These are phyloP conservation scores for Pandemis heparana DNA, from an alignment of 2,888 invertebrate species.

Conservation along the genomic window DNA sequence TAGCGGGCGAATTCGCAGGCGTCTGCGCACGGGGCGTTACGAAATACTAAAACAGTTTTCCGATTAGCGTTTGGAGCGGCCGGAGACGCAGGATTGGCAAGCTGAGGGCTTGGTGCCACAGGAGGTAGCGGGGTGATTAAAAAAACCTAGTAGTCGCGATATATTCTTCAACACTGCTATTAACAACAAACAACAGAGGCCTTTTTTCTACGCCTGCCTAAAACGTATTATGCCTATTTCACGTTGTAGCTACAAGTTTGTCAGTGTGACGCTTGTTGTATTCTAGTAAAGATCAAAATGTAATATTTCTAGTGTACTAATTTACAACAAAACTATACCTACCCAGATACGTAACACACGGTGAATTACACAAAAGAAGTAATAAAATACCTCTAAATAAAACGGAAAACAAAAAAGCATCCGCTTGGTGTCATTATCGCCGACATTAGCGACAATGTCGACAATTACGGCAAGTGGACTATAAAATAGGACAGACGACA, in stretches of 20 bases:
- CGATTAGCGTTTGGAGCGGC: constrained; percentile 36
- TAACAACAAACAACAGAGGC: background rate
- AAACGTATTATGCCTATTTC: too few relatives aligned
- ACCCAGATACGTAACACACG: too few relatives aligned
- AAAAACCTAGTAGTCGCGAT: background rate
- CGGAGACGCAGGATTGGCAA: constrained; percentile 33
- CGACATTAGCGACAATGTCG: background rate
- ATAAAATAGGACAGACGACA: background rate
- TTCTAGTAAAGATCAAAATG: too few relatives aligned
- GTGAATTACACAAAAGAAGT: too few relatives aligned
- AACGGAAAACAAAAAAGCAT: background rate
- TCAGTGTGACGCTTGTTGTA: too few relatives aligned
- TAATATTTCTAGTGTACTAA: too few relatives aligned
- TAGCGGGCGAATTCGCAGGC: constrained; percentile 18
- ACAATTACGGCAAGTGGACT: background rate
- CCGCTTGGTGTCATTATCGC: background rate
- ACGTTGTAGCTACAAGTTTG: too few relatives aligned
- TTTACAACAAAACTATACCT: too few relatives aligned
- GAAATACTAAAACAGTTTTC: constrained; percentile 40
- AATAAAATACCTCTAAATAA: background rate
- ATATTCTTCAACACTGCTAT: background rate
- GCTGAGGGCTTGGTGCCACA: constrained; percentile 12
- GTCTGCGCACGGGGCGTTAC: constrained; percentile 37
- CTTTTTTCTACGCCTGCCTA: too few relatives aligned
- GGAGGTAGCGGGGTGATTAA: constrained; percentile 26